Percentiles rank a stretch among this genome's conserved stretches.
These are phyloP conservation scores for Seriola rivoliana DNA, from an alignment of 2,113 vertebrate genomes.

Conservation along the genomic window DNA sequence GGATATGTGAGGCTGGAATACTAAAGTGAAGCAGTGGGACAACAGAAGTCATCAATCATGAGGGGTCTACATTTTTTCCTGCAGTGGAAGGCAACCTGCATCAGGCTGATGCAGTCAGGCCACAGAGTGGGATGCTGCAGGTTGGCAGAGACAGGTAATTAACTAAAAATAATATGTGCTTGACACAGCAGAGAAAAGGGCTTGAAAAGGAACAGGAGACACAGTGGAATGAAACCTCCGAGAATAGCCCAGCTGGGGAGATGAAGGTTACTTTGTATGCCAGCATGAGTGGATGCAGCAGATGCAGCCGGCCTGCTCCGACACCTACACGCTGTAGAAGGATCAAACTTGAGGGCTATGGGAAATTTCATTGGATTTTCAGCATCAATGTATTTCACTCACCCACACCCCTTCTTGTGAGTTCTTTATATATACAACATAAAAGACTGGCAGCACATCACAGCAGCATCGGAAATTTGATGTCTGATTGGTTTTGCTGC, in stretches of 20 bases:
- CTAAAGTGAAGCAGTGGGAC: conserved; percentile 51
- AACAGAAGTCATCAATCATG: conserved; percentile 80
- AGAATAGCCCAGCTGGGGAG: conserved; percentile 49
- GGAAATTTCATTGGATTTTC: conserved; percentile 62
- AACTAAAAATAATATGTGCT: conserved; percentile 76
- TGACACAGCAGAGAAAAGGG: conserved; percentile 53
- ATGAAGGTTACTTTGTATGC: conserved; percentile 64
- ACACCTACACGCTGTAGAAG: conserved; percentile 51
- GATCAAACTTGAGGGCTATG: conserved; percentile 58
- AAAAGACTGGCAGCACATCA: conserved; percentile 50
- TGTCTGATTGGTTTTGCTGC: conserved; percentile 35
- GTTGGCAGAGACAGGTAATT: conserved; percentile 73
- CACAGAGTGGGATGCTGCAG: conserved; percentile 50
- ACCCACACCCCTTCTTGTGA: conserved; percentile 32
- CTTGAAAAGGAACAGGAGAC: conserved; percentile 41
- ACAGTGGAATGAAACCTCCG: conserved; percentile 37
- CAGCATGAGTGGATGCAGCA: conserved; percentile 45
- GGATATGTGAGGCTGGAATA: conserved; percentile 58
- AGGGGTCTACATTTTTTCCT: conserved; percentile 58
- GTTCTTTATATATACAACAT: conserved; percentile 34
- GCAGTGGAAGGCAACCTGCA: conserved; percentile 69
- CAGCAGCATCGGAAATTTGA: conserved; percentile 21
- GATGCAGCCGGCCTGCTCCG: conserved; percentile 34
- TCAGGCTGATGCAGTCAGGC: conserved; percentile 55
- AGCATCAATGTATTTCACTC: conserved; percentile 51